phyloP scores from a whole-genome alignment of 2,113 vertebrate species.

The Amazona vittata region DNA sequence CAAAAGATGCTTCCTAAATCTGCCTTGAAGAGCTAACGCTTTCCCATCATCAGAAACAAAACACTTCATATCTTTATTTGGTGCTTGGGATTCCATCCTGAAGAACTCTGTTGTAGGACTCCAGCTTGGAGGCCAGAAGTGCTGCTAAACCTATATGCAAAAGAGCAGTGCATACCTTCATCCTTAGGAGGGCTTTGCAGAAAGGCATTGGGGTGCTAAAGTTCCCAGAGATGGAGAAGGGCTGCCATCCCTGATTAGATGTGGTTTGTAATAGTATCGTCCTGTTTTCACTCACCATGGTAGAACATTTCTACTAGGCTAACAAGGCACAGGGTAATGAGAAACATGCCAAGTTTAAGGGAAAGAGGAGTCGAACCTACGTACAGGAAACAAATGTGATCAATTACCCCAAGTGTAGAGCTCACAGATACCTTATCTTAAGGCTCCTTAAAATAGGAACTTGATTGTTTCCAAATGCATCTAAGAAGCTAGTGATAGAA shows the following conservation, averaged over 20 bases:
- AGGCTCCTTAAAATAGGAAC: slow-evolving; percentile 88
- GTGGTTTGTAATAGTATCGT: slow-evolving; percentile 74
- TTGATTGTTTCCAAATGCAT: slow-evolving; percentile 97
- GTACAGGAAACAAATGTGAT: slow-evolving; percentile 92
- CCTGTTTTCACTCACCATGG: slow-evolving; percentile 79
- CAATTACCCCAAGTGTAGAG: slow-evolving; percentile 89
- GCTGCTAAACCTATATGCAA: not conserved
- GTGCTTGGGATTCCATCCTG: not conserved
- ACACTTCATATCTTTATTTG: not conserved
- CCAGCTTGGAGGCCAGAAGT: not conserved
- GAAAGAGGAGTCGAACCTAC: slow-evolving; percentile 83
- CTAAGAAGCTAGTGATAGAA: slow-evolving; percentile 75
- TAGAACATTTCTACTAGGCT: slow-evolving; percentile 76
- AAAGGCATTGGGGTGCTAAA: not conserved
- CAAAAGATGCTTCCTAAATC: slow-evolving; percentile 17
- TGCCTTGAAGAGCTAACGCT: not conserved
- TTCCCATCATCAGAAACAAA: not conserved
- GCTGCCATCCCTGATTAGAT: slow-evolving; percentile 69
- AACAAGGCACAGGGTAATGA: slow-evolving; percentile 84
- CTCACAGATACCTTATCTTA: slow-evolving; percentile 93
- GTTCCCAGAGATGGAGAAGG: slow-evolving; percentile 23
- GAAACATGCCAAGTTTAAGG: slow-evolving; percentile 80
- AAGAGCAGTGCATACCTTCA: not conserved
- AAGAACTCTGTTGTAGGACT: not conserved
- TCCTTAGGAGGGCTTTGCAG: slow-evolving; percentile 18